Base-by-base conservation (phyloP, 2,113 vertebrate genomes). In the Polypterus senegalus region DNA sequence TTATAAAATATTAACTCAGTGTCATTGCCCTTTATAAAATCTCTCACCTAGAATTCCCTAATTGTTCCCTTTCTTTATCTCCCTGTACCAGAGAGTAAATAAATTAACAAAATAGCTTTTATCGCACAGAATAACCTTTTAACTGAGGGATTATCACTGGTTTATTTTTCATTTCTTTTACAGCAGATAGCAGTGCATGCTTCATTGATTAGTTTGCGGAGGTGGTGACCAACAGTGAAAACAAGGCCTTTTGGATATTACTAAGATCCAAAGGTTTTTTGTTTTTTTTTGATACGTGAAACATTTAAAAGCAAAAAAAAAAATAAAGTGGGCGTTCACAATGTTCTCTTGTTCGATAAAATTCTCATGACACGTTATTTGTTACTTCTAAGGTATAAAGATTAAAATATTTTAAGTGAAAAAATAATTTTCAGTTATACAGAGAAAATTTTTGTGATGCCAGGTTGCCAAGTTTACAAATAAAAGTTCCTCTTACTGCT, bases 101-200 rank as follows among this genome's bases (percentile, higher is more conserved):
- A 97, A 97, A 98, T 97, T 98, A 97, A 97, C 93, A 97, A 94
- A 98, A 97, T 95, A 96, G 92, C 96, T 97, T 97, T 97, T 97
- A 96, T 97, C 92, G 78, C 89, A 88, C 87, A 78, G 90, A 91
- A 91, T 98, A 97, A 97, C 94, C 94, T 98, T 98, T 97, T 97
- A 98, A 97, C 92, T 91, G 89, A 88, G 88, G 92, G 93, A 97
- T 97, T 97, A 97, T 97, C 93, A 90, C 83, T 86, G 87, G 93
- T 97, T 97, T 97, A 96, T 97, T 98, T 97, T 97, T 97, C 90
- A 96, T 97, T 97, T 97, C 87, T 91, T 91, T 89, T 83, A 71
- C 83, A 86, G 86, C 82, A 88, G 92, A 97, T 97, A 97, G 92
- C 87, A 83, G 86, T 89, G 89, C 90, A 90, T 89, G 91, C 89